A percentile compares a stretch with the other conserved stretches of the same genome.
Evolutionary conservation across 2,888 invertebrate genomes (phyloP).

Genomic region (Lochmaea crataegi): DNA sequence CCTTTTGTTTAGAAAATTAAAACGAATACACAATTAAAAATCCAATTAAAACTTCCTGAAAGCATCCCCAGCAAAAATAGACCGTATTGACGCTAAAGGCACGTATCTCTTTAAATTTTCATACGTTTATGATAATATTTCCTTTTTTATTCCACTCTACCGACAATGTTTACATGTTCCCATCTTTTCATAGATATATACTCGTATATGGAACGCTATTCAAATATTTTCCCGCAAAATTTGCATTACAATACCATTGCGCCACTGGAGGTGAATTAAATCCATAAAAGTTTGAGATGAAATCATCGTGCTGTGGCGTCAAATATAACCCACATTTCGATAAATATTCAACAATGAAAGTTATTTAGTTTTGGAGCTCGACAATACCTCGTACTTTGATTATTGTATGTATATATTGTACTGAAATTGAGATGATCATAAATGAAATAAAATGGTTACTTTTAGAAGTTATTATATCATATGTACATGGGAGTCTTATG

Average conservation of each 20-base stretch:
- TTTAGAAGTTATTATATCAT: too few relatives aligned
- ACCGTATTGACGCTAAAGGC: background rate
- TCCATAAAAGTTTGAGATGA: slow-evolving; percentile 39
- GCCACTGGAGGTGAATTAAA: slow-evolving; percentile 33
- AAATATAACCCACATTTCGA: slow-evolving; percentile 43
- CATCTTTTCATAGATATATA: background rate
- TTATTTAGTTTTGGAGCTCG: background rate
- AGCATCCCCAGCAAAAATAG: background rate
- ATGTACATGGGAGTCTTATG: too few relatives aligned
- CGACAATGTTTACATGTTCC: slow-evolving; percentile 23
- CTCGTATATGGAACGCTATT: slow-evolving; percentile 23
- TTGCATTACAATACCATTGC: slow-evolving; percentile 38
- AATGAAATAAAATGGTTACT: too few relatives aligned
- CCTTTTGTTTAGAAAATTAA: background rate
- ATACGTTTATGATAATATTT: slow-evolving; percentile 26
- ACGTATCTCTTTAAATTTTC: slow-evolving; percentile 29
- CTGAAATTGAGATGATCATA: too few relatives aligned
- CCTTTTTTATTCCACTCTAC: slow-evolving; percentile 14
- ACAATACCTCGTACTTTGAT: background rate
- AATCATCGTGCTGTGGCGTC: slow-evolving; percentile 40
- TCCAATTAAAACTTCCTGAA: slow-evolving; percentile 5
- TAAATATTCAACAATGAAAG: slow-evolving; percentile 40
- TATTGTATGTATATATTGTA: background rate
- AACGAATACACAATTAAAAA: slow-evolving; percentile 21
- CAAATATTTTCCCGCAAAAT: slow-evolving; percentile 28